Evolutionary conservation across 2,797 vertebrate genomes (phyloP), one percentile per base, ranked within the genome.

Genomic region (Mormyrops boulengeri): DNA sequence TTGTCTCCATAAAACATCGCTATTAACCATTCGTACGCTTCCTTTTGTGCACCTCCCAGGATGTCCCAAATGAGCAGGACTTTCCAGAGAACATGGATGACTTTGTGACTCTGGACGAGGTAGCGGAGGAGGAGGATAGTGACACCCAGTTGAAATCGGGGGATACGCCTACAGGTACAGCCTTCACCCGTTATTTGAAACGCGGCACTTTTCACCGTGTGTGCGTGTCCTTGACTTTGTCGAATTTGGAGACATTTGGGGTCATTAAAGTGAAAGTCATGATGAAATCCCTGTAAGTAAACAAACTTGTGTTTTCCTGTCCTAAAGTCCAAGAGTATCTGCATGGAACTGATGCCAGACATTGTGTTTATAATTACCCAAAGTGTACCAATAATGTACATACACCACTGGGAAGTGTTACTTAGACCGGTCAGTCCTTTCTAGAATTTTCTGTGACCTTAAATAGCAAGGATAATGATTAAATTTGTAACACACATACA

Each of bases 91-190:
- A 96, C 95, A 97, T 98, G 96, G 97, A 99, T 93, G 97, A 98
- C 91, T 99, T 99, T 94, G 98, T 99, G 93, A 98, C 97, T 89
- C 93, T 99, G 91, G 97, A 99, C 89, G 98, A 99, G 91, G 94
- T 99, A 90, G 96, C 95, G 0, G 97, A 98, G 22, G 97, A 98
- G 1, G 97, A 99, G 90, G 96, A 97, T 90, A 91, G 92, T 0
- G 96, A 94, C 55, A 88, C 93, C 77, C 93, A 93, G 93, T 93
- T 93, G 0, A 95, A 91, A 88, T 91, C 93, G 90, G 91, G 41
- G 88, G 52, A 66, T 12, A 30, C 89, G 22, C 19, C 55, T 53
- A 69, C 92, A 91, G 93, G 93, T 94, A 34, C 14, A 12, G 17
- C 12, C 69, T 9, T 38, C n/a, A 30, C 50, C 47, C 41, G 2